These are phyloP conservation scores for Microcebus ravelobensis DNA, from an alignment of 2,113 vertebrate genomes.

Conservation along the genomic window DNA sequence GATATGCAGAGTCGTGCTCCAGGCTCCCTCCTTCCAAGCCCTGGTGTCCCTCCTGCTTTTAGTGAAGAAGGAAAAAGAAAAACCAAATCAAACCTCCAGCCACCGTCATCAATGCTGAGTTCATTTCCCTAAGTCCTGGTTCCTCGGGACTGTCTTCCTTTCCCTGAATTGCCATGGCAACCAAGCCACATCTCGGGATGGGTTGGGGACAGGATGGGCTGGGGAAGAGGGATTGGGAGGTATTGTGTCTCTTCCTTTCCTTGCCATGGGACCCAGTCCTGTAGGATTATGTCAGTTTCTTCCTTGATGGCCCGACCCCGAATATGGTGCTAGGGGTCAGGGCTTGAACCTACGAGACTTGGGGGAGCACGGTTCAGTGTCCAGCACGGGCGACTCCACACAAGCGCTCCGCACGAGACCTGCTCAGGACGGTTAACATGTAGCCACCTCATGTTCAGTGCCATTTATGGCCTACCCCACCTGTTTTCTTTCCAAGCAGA, in stretches of 20 bases:
- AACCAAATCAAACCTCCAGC: too few relatives aligned
- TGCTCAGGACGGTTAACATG: not conserved
- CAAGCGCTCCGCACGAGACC: not conserved
- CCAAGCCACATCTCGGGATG: not conserved
- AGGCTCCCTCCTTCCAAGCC: not conserved
- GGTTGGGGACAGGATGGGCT: not conserved
- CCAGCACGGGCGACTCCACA: not conserved
- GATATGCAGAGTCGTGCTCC: accelerated
- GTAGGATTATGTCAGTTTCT: not conserved
- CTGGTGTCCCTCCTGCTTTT: too few relatives aligned
- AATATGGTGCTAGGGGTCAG: not conserved
- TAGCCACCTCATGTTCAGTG: accelerated
- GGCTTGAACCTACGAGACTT: too few relatives aligned
- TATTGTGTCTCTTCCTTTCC: not conserved
- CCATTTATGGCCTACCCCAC: accelerated
- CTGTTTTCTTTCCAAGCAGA: not conserved
- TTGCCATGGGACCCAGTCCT: too few relatives aligned
- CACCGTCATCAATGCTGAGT: accelerated
- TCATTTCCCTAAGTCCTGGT: not conserved
- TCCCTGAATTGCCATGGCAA: accelerated
- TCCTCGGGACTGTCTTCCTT: not conserved
- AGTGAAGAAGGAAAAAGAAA: not conserved
- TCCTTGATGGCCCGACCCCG: not conserved
- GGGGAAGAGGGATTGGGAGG: not conserved
- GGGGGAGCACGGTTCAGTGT: too few relatives aligned